phyloP scores from a whole-genome alignment of 2,113 vertebrate genomes.

The Syrmaticus mikado region DNA sequence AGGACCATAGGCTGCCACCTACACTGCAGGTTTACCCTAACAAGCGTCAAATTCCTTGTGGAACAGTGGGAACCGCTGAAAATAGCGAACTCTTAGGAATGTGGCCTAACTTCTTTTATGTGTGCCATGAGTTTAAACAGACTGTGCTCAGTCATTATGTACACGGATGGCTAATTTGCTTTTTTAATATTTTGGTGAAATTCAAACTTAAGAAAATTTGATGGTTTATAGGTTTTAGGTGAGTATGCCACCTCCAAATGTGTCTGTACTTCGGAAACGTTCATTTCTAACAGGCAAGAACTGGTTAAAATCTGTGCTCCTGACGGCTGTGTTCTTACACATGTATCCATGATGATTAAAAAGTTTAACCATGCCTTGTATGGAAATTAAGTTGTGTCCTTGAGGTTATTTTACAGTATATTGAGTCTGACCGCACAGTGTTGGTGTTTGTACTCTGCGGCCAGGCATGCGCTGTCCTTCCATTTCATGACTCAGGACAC shows the following conservation, averaged over 20 bases:
- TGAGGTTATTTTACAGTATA: neutral
- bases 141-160: neutral
- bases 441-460: no score
- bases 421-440: neutral
- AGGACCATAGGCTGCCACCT: neutral
- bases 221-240: neutral
- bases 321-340: neutral
- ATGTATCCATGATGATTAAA: neutral
- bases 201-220: neutral
- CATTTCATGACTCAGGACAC: neutral
- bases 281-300: neutral
- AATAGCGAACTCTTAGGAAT: neutral
- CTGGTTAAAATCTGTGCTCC: neutral
- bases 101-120: accelerated
- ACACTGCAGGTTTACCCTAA: neutral
- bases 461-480: neutral
- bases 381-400: neutral
- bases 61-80: neutral
- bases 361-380: neutral
- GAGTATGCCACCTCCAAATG: accelerated
- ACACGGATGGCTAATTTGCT: accelerated
- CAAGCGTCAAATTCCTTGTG: accelerated
- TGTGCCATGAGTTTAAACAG: no score
- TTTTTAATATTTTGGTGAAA: neutral
- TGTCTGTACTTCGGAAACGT: neutral